Percentiles rank a stretch among this genome's conserved stretches.
These are phyloP conservation scores for Amphipyra berbera DNA, from an alignment of 2,888 invertebrate species.

Conservation along the genomic window DNA sequence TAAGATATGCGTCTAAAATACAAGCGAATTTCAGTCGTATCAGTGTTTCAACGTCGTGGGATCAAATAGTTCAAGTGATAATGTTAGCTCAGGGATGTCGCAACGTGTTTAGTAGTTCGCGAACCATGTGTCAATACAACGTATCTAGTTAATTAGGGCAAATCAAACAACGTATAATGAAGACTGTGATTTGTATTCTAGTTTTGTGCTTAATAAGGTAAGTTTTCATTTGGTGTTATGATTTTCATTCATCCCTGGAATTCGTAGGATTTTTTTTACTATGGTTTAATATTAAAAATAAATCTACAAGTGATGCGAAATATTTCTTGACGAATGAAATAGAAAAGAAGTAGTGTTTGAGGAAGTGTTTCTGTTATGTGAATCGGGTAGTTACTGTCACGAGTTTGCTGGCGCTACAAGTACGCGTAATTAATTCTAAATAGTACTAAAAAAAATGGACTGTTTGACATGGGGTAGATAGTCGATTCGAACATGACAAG, in stretches of 20 bases:
- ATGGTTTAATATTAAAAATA: no score
- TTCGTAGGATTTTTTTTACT: no score
- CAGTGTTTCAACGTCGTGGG: slow-evolving; percentile 60
- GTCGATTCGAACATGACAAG: no score
- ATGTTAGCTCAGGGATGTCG: slow-evolving; percentile 47
- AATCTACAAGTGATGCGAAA: no score
- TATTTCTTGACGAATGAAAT: no score
- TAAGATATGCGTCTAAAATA: slow-evolving; percentile 19
- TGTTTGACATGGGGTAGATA: no score
- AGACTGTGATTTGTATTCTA: slow-evolving; percentile 55
- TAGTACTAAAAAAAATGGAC: no score
- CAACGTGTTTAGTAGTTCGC: slow-evolving; percentile 46
- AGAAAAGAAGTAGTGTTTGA: no score
- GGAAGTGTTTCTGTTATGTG: no score
- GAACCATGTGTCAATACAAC: slow-evolving; percentile 46
- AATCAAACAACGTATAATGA: slow-evolving; percentile 51
- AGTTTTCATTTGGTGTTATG: slow-evolving; percentile 31
- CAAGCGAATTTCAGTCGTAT: slow-evolving; percentile 55
- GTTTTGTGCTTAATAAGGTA: slow-evolving; percentile 62
- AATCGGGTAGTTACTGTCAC: no score
- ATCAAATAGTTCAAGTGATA: slow-evolving; percentile 81
- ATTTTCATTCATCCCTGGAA: background rate
- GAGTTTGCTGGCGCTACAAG: no score
- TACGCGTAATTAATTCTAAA: no score
- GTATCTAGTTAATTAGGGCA: slow-evolving; percentile 33